Evolutionary conservation across 2,797 vertebrate genomes (phyloP), one percentile per base, ranked within the genome.

Genomic region (Falco peregrinus): DNA sequence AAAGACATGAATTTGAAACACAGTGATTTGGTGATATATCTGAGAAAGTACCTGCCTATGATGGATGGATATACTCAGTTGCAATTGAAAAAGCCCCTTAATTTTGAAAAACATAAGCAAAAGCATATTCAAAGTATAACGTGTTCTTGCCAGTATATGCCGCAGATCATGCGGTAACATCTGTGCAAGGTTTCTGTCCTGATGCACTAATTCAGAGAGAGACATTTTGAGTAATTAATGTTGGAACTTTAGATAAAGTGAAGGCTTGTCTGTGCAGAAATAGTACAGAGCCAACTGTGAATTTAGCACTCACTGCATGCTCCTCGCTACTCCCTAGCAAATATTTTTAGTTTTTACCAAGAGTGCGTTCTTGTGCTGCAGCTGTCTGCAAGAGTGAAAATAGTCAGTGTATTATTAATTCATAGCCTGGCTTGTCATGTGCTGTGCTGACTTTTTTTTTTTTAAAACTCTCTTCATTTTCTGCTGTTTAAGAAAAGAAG

Each of bases 81-180:
- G 16, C 19, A 74, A 29, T 43, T n/a, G 47, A 81, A 47, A 83
- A 79, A 15, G 1, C 3, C 13, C 63, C 29, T 39, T 48, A 2
- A 45, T 87, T 86, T 74, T 76, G 11, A 39, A 39, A 39, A 39
- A 39, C 37, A 11, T 39, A 39, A 39, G 37, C 37, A 39, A 39
- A 39, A 39, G 37, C 37, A 11, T 39, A 39, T 39, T 39, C 17
- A 14, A 41, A 53, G 25, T 5, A 3, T 26, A 35, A 19, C 13
- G 6, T 41, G 10, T 24, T 69, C 39, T 9, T 81, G 5, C 10
- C 39, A n/a, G 26, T 47, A 24, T 5, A 1, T 16, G 20, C 50
- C 82, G 59, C 28, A 74, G 25, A 25, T 61, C 1, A 0, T 7
- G 4, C 15, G n/a, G 39, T 25, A 19, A 12, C 0, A 2, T 60